Percentiles rank a stretch among this genome's conserved stretches.
phyloP scores from a whole-genome alignment of 2,797 vertebrate genomes.

The Macrochelys suwanniensis region DNA sequence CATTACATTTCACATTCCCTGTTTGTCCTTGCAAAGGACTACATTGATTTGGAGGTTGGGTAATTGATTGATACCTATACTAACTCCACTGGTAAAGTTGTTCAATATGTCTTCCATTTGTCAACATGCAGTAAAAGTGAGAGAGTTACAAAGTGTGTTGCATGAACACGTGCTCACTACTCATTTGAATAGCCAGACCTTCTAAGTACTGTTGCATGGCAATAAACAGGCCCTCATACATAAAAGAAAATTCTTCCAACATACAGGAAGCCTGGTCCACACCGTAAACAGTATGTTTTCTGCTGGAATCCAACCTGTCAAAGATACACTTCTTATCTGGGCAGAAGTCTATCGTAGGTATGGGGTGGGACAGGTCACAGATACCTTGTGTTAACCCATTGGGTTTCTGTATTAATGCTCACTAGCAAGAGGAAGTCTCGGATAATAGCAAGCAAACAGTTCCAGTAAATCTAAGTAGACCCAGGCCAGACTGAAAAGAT shows the following conservation, averaged over 20 bases:
- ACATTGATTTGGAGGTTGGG: background rate
- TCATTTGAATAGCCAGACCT: background rate
- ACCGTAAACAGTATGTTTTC: conserved; percentile 51
- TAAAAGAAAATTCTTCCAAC: background rate
- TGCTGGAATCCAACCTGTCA: conserved; percentile 25
- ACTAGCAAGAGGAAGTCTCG: conserved; percentile 51
- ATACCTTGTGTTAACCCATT: background rate
- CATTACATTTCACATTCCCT: conserved; percentile 21
- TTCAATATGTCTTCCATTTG: background rate
- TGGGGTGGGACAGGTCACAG: conserved; percentile 28
- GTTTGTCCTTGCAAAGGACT: conserved; percentile 9
- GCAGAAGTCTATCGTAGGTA: background rate
- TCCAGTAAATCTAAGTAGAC: conserved; percentile 43
- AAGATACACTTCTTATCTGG: background rate
- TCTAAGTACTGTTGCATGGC: conserved; percentile 11
- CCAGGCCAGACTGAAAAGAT: background rate
- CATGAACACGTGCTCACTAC: background rate
- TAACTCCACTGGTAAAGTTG: background rate
- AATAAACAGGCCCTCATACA: conserved; percentile 26
- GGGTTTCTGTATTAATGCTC: conserved; percentile 15
- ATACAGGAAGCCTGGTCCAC: conserved; percentile 3
- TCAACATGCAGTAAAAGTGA: background rate
- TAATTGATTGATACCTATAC: conserved; percentile 22
- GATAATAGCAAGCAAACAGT: conserved; percentile 48
- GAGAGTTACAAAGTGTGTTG: background rate